These are phyloP conservation scores for Pandemis heparana DNA, from an alignment of 2,888 invertebrate genomes.

Conservation along the genomic window DNA sequence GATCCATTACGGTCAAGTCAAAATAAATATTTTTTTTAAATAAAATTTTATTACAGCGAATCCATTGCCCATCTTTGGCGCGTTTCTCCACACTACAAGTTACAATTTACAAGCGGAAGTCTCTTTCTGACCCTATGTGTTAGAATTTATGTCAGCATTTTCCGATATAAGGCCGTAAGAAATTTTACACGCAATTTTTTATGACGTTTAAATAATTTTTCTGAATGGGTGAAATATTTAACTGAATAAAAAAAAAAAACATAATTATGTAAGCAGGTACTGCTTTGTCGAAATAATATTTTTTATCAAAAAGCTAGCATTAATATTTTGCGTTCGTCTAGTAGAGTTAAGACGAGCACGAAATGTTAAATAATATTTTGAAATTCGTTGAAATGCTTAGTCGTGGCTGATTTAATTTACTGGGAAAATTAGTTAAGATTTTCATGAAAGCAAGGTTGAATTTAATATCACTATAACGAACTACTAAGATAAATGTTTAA, in stretches of 20 bases:
- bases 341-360: conserved; percentile 21
- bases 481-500: neutral
- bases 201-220: neutral
- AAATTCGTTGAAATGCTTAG: conserved; percentile 25
- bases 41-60: too few species aligned
- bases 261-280: neutral
- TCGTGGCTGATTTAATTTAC: conserved; percentile 35
- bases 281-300: conserved; percentile 9
- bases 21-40: too few species aligned
- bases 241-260: neutral
- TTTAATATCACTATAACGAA: conserved; percentile 28
- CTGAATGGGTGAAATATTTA: neutral
- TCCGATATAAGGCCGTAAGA: neutral
- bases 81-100: too few species aligned
- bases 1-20: neutral
- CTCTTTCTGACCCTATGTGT: too few species aligned
- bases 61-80: too few species aligned
- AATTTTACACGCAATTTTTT: neutral
- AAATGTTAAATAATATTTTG: conserved; percentile 37
- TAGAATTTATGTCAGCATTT: too few species aligned
- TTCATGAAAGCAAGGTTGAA: conserved; percentile 26
- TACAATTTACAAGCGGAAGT: too few species aligned
- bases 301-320: conserved; percentile 22
- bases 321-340: conserved; percentile 22
- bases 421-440: conserved; percentile 29